Evolutionary conservation across 2,888 invertebrate genomes (phyloP).

Genomic region (Cheiracanthium punctorium): DNA sequence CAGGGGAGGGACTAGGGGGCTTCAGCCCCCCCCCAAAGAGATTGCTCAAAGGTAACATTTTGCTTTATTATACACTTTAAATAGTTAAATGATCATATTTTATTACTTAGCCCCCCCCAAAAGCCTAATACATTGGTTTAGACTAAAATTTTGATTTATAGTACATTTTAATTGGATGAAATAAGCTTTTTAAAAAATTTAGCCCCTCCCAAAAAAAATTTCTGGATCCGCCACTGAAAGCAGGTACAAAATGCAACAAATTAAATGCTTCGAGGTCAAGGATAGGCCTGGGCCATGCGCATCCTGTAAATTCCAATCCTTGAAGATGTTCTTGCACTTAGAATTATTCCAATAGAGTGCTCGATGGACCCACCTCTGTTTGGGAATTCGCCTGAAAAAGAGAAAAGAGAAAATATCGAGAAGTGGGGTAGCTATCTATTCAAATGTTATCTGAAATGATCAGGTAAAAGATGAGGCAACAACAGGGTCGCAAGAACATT

Average conservation of each 20-base stretch:
- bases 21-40: no score
- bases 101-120: no score
- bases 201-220: neutral
- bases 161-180: no score
- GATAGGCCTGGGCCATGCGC: slow-evolving; percentile 37
- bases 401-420: slow-evolving; percentile 53
- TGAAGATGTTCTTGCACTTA: slow-evolving; percentile 29
- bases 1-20: no score
- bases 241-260: slow-evolving; percentile 26
- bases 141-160: no score
- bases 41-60: no score
- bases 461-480: slow-evolving; percentile 12
- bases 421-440: slow-evolving; percentile 63
- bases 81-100: no score
- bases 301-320: slow-evolving; percentile 49
- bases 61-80: no score
- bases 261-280: slow-evolving; percentile 42
- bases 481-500: slow-evolving; percentile 12
- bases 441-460: slow-evolving; percentile 49
- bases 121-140: no score
- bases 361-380: slow-evolving; percentile 35
- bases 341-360: slow-evolving; percentile 45
- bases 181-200: no score
- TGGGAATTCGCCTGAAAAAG: slow-evolving; percentile 54
- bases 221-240: neutral